Evolutionary conservation across 2,888 invertebrate genomes (phyloP), one percentile per base, ranked within the genome.

Genomic region (Gandaritis pyraliata): DNA sequence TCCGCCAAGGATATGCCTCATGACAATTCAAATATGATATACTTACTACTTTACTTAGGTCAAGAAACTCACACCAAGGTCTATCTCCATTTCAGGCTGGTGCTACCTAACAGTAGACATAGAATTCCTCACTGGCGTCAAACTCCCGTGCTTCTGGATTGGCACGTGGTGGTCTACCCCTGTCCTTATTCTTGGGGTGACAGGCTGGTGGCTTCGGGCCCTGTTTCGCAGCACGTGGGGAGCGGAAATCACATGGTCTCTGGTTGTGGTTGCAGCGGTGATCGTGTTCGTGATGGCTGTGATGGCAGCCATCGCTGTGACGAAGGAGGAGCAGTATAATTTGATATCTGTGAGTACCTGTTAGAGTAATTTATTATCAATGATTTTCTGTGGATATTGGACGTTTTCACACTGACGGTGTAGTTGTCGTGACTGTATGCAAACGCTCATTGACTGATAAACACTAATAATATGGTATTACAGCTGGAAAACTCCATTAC

Each of bases 301-400:
- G 4, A 77, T 88, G 70, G 90, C 90, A 5, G 85, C 81, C 0
- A 75, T 90, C 1, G 88, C 89, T 55, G 91, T 91, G 0, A 88
- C 85, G 0, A 91, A 90, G 57, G 91, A 92, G 61, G 91, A 92
- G 61, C 91, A 92, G 61, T 92, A 83, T 74, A 92, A 92, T 79
- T 82, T 92, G 18, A 66, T 85, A 39, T 77, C 90, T 51, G 92
- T 91, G 49, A 81, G 8, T 29, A 56, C 41, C 1, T 15, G 8
- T 39, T 38, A n/a, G 12, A 4, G 39, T 13, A 13, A 39, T 13
- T 39, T 29, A 29, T 29, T 29, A 6, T 4, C 29, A 29, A 29
- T n/a, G n/a, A n/a, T n/a, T n/a, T n/a, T n/a, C n/a, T n/a, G n/a
- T n/a, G n/a, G n/a, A n/a, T n/a, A n/a, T n/a, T n/a, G n/a, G n/a